Conservation (phyloP, 1,140 invertebrate species). For the Drosophila ambigua region DNA sequence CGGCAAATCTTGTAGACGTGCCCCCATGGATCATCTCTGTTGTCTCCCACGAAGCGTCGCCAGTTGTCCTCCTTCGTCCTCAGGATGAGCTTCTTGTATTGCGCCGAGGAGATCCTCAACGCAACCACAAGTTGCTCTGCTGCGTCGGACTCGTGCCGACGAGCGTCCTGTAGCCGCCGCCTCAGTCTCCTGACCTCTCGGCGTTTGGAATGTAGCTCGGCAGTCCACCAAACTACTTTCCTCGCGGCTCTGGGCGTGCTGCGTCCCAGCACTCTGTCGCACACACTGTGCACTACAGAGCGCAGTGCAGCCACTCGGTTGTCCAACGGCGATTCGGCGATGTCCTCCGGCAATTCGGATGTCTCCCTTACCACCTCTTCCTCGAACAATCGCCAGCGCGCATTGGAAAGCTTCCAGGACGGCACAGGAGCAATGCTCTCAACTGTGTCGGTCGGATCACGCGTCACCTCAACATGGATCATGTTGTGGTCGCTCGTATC, state of each 20-base stretch:
- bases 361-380: background rate
- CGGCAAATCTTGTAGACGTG: slow-evolving; percentile 33
- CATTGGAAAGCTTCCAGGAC: no score
- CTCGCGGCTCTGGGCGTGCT: background rate
- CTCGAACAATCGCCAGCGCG: no score
- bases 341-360: background rate
- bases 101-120: slow-evolving; percentile 3
- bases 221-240: no score
- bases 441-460: no score
- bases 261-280: background rate
- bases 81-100: slow-evolving; percentile 33
- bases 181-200: slow-evolving; percentile 16
- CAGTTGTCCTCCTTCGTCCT: slow-evolving; percentile 27
- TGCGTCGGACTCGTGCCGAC: background rate
- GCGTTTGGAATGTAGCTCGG: no score
- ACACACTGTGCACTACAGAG: no score
- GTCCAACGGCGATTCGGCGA: slow-evolving; percentile 10
- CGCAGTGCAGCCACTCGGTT: slow-evolving; percentile 1
- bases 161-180: slow-evolving; percentile 21
- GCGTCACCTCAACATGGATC: background rate
- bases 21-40: slow-evolving; percentile 32
- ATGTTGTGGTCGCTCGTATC: no score
- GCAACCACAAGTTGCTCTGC: background rate
- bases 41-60: slow-evolving; percentile 29
- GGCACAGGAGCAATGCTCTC: no score